phyloP scores from a whole-genome alignment of 92 coral and sea anemone species.

The Desmophyllum pertusum region DNA sequence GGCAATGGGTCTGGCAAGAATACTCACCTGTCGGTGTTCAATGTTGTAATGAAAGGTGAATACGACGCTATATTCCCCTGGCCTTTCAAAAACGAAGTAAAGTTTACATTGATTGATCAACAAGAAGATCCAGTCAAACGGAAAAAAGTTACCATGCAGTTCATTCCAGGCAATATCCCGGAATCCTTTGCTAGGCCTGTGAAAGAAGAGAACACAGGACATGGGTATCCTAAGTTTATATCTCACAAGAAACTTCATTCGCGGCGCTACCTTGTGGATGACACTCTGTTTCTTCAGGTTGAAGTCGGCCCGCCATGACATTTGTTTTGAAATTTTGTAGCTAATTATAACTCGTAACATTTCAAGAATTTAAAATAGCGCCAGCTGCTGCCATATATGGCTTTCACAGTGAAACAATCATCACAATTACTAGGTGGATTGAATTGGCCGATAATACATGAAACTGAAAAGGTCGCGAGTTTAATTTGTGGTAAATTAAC shows the following conservation, averaged over 20 bases:
- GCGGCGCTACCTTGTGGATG: constrained; percentile 37
- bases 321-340: too few relatives aligned
- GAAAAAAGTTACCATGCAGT: constrained; percentile 12
- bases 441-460: too few relatives aligned
- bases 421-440: too few relatives aligned
- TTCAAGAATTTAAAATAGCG: too few relatives aligned
- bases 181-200: constrained; percentile 20
- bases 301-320: neutral
- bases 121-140: constrained; percentile 3
- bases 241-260: constrained; percentile 18
- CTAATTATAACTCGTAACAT: too few relatives aligned
- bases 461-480: too few relatives aligned
- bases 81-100: constrained; percentile 46
- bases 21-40: constrained; percentile 24
- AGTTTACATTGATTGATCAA: constrained; percentile 45
- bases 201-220: neutral
- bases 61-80: constrained; percentile 60
- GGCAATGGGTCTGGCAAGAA: neutral
- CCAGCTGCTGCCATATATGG: too few relatives aligned
- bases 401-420: too few relatives aligned
- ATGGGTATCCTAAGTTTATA: constrained; percentile 3
- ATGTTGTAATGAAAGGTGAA: constrained; percentile 42
- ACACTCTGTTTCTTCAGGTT: constrained; percentile 30
- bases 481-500: too few relatives aligned
- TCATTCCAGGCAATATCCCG: neutral